Evolutionary conservation across 2,113 vertebrate genomes (phyloP).

Genomic region (Bubalus kerabau): DNA sequence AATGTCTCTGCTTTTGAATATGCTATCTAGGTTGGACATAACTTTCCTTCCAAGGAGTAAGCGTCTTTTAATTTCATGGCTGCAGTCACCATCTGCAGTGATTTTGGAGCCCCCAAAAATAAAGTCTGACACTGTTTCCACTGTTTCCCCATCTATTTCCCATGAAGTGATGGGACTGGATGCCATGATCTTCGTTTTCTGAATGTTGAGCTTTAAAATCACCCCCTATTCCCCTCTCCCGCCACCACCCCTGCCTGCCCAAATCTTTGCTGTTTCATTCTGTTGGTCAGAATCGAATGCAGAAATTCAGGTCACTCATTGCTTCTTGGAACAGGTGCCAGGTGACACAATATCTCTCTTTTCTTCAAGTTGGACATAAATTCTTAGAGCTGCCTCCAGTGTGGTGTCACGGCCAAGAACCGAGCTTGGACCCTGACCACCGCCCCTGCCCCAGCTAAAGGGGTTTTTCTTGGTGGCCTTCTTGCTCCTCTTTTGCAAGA

Average conservation of each 20-base stretch:
- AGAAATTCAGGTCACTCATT: neutral
- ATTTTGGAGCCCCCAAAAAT: no score
- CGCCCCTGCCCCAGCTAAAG: accelerated
- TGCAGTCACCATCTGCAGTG: no score
- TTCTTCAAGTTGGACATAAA: neutral
- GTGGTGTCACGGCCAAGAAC: neutral
- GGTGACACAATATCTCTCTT: neutral
- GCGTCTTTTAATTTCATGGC: no score
- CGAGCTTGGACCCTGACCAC: neutral
- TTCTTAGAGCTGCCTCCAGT: neutral
- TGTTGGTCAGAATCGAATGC: neutral
- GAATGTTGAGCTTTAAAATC: neutral
- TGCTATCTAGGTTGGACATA: no score
- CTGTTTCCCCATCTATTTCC: no score
- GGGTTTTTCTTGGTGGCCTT: neutral
- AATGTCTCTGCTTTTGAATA: no score
- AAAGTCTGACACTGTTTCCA: no score
- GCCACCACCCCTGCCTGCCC: neutral
- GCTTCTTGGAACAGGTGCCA: neutral
- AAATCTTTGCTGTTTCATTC: neutral
- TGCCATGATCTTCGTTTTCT: no score
- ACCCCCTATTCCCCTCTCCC: neutral
- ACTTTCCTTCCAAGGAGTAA: no score
- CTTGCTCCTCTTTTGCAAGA: neutral
- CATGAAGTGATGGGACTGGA: no score